phyloP scores from a whole-genome alignment of 92 coral and sea anemone genomes.

The Umimayanthus kanabou region DNA sequence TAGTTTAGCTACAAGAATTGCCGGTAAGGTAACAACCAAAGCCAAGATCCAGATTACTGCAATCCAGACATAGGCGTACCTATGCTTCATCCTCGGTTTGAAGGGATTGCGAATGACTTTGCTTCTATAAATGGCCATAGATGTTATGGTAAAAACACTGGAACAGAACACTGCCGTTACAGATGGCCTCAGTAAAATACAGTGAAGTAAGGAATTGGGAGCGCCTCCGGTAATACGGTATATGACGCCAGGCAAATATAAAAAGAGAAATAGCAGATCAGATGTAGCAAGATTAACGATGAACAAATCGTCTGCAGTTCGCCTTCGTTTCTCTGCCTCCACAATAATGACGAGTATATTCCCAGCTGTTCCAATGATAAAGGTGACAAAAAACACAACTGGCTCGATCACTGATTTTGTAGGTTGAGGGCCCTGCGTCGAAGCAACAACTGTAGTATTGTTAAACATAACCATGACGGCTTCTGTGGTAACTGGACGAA shows the following conservation, averaged over 20 bases:
- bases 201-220: slow-evolving; percentile 7
- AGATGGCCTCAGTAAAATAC: slow-evolving; percentile 27
- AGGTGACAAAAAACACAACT: slow-evolving; percentile 24
- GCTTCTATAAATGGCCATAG: slow-evolving; percentile 40
- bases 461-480: neutral
- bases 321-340: slow-evolving; percentile 15
- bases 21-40: slow-evolving; percentile 14
- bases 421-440: neutral
- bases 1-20: slow-evolving; percentile 29
- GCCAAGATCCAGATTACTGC: slow-evolving; percentile 18
- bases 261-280: slow-evolving; percentile 28
- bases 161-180: slow-evolving; percentile 27
- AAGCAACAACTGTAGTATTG: neutral
- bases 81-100: slow-evolving; percentile 26
- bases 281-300: slow-evolving; percentile 22
- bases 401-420: slow-evolving; percentile 13
- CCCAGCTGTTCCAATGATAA: slow-evolving; percentile 35
- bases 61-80: slow-evolving; percentile 23
- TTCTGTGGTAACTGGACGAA: neutral
- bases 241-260: slow-evolving; percentile 20
- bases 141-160: slow-evolving; percentile 32
- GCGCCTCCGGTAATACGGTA: slow-evolving; percentile 3
- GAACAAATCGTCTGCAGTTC: slow-evolving; percentile 32
- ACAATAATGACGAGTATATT: slow-evolving; percentile 27
- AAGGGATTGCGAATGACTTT: slow-evolving; percentile 30